Evolutionary conservation across 2,888 invertebrate species (phyloP), one percentile per base, ranked within the genome.

Genomic region (Parnassius smintheus): DNA sequence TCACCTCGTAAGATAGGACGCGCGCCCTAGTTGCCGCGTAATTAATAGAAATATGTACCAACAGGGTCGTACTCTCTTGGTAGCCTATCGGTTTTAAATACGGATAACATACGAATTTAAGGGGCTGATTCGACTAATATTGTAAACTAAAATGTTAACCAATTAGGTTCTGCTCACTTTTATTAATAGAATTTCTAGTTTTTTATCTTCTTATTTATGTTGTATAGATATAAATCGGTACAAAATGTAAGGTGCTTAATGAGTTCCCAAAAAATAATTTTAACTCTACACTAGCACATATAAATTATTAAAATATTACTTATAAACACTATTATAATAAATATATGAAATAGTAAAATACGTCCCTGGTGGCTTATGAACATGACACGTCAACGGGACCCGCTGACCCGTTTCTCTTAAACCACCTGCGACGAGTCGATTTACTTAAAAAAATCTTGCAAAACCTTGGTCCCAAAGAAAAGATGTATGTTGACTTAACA

Each of bases 331-430:
- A 35, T 35, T 35, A 35, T 4, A 35, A 35, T 35, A 35, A 35
- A 35, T 35, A 35, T 35, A 35, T 35, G 35, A 35, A 35, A 35
- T 18, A 18, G 18, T 18, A 18, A 11, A 78, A 73, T 86, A 63
- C 85, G 72, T 57, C 80, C 78, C 91, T 83, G 83, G 78, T 88
- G 88, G 80, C 83, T 83, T 86, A 85, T 88, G 87, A 88, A 88
- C 88, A 83, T 89, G 89, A 90, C 87, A 88, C 80, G 82, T 76
- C 71, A 75, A 76, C 75, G 78, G 85, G 85, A 85, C 88, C 87
- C 77, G 86, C 85, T 91, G 91, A 90, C 91, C 91, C 82, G 86
- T 79, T 91, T 91, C 85, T 83, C 83, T 80, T 78, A 81, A 82
- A 78, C 82, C 84, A 84, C 78, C 82, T 82, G 86, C 82, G 77